Conservation (phyloP, 2,888 invertebrate species). For the Drosophila formosana region DNA sequence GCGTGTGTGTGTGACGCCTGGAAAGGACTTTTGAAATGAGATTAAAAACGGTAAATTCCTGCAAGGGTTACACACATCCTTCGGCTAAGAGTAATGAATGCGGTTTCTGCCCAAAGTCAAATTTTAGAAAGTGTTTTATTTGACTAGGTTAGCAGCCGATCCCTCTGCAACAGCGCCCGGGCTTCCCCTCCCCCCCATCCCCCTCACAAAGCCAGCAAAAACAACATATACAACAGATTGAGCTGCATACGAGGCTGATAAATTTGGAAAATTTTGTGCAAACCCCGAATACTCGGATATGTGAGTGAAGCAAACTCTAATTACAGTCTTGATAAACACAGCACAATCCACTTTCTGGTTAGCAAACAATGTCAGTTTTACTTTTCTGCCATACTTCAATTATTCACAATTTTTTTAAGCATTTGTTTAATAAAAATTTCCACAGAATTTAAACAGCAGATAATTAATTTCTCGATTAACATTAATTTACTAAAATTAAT, state of each 20-base stretch:
- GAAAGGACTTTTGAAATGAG: conserved; percentile 77
- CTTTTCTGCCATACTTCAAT: too few species aligned
- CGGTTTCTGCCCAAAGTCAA: conserved; percentile 82
- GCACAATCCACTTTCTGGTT: neutral
- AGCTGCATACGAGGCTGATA: conserved; percentile 12
- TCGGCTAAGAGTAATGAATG: conserved; percentile 83
- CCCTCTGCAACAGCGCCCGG: conserved; percentile 5
- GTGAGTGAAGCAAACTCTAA: neutral
- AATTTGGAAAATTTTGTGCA: conserved; percentile 10
- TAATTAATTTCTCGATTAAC: too few species aligned
- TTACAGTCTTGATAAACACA: neutral
- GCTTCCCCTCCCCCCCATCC: neutral
- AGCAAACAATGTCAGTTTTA: too few species aligned
- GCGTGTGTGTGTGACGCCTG: conserved; percentile 49
- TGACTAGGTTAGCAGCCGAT: conserved; percentile 70
- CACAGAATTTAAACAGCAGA: too few species aligned
- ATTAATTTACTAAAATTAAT: too few species aligned
- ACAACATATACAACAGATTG: neutral
- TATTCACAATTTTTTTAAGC: too few species aligned
- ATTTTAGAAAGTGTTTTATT: conserved; percentile 81
- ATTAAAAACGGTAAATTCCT: conserved; percentile 81
- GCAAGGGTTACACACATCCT: conserved; percentile 74
- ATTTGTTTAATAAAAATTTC: too few species aligned
- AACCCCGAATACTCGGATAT: neutral
- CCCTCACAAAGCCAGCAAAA: conserved; percentile 10